Evolutionary conservation across 2,113 vertebrate species (phyloP), one percentile per base, ranked within the genome.

Genomic region (Hippoglossus stenolepis): DNA sequence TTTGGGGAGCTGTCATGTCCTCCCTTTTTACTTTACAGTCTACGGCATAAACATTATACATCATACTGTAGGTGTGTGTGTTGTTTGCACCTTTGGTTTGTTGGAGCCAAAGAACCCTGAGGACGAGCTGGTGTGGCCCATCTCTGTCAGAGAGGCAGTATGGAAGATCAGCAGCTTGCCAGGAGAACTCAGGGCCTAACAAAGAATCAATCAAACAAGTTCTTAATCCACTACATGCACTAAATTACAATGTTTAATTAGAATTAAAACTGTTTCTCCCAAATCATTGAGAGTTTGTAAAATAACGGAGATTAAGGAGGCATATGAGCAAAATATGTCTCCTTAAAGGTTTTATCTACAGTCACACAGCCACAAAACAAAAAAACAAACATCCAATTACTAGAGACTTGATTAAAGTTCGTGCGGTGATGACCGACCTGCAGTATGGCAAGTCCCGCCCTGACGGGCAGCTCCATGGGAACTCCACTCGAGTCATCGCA

Each of bases 151-250:
- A 59, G 90, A 81, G 11, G 94, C 87, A 0, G 87, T 74, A 4
- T 95, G 95, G 80, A 95, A 95, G 73, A 95, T 62, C 66, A 95
- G 76, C 76, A 95, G 87, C 77, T 94, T 95, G 0, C 95, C 95
- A 1, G 92, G 89, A 91, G 92, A 94, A 12, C 47, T 78, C 56
- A 92, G 69, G 21, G 85, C 88, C 95, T 95, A 21, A 28, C 28
- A 5, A 6, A 21, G 20, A 20, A 20, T 20, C 61, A 20, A 20
- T 20, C 61, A 63, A 40, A 40, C 11, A 21, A 14, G 17, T 59
- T 21, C 4, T 40, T 6, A 13, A 40, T 21, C 9, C 10, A 2
- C 54, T 14, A 2, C n/a, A 57, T 57, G 54, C 1, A 17, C 47
- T 7, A 20, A 51, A 6, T 18, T 5, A 17, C 14, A 14, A 14